Conservation (phyloP, 2,113 vertebrate genomes). For the Oophaga pumilio region DNA sequence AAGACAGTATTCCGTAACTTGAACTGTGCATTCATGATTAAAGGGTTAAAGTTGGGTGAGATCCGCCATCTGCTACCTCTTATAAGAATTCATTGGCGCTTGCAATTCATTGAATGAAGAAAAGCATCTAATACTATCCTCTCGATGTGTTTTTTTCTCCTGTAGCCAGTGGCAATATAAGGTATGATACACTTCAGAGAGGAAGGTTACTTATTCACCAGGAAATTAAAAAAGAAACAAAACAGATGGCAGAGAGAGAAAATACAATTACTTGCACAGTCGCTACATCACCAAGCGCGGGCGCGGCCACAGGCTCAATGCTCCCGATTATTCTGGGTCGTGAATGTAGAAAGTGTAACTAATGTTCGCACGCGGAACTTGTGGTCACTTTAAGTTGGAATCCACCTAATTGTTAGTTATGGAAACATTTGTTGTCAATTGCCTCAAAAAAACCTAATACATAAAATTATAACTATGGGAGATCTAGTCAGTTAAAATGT, state of each 20-base stretch:
- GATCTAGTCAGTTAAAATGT: background rate
- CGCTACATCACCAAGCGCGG: constrained; percentile 64
- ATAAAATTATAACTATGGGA: background rate
- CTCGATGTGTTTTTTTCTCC: constrained; percentile 53
- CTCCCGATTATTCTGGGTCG: background rate
- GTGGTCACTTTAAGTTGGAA: background rate
- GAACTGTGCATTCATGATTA: constrained; percentile 5
- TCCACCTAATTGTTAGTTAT: background rate
- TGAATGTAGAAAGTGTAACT: background rate
- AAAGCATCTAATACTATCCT: constrained; percentile 49
- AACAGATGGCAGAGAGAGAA: constrained; percentile 60
- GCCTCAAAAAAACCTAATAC: background rate
- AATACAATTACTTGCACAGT: constrained; percentile 62
- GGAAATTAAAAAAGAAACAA: constrained; percentile 61
- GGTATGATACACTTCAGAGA: constrained; percentile 30
- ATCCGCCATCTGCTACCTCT: constrained; percentile 39
- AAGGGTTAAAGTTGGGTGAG: constrained; percentile 13
- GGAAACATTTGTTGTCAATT: background rate
- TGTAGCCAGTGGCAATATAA: constrained; percentile 30
- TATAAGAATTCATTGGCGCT: constrained; percentile 29
- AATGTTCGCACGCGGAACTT: background rate
- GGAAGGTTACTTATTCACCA: constrained; percentile 53
- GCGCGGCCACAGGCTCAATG: constrained; percentile 60
- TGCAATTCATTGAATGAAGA: constrained; percentile 48
- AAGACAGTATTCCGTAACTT: background rate